Percentiles rank a stretch among this genome's conserved stretches.
Evolutionary conservation across 2,797 vertebrate genomes (phyloP).

Genomic region (Monodelphis domestica): DNA sequence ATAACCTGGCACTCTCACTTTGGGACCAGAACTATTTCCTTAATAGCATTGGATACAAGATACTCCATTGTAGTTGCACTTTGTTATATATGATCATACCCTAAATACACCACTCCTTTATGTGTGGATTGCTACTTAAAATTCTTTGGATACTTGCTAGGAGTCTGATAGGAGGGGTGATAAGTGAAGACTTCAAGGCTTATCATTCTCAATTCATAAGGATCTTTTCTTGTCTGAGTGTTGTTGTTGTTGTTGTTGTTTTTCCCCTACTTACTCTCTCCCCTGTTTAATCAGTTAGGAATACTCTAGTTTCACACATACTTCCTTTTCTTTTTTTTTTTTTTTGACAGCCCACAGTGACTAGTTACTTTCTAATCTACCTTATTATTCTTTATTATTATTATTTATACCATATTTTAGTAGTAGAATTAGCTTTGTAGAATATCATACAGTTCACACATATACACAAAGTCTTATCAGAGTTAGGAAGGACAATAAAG

Average conservation of each 20-base stretch:
- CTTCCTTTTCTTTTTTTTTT: not conserved
- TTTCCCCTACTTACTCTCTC: no score
- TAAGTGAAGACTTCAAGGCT: not conserved
- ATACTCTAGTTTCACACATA: accelerated
- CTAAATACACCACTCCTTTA: no score
- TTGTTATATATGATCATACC: not conserved
- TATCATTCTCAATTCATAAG: not conserved
- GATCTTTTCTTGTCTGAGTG: not conserved
- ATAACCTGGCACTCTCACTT: not conserved
- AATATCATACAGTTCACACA: not conserved
- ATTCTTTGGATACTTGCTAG: not conserved
- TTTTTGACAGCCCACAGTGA: not conserved
- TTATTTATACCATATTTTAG: no score
- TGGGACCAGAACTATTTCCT: not conserved
- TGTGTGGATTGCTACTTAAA: not conserved
- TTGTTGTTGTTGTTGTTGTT: no score
- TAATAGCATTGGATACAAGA: not conserved
- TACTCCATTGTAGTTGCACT: not conserved
- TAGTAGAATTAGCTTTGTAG: not conserved
- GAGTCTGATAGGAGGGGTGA: not conserved
- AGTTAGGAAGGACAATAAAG: not conserved
- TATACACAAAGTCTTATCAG: not conserved
- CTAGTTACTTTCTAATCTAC: not conserved
- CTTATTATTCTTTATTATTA: no score
- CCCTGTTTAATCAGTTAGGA: not conserved